These are phyloP conservation scores for Stenichneumon culpator DNA, from an alignment of 2,888 invertebrate genomes.

Conservation along the genomic window DNA sequence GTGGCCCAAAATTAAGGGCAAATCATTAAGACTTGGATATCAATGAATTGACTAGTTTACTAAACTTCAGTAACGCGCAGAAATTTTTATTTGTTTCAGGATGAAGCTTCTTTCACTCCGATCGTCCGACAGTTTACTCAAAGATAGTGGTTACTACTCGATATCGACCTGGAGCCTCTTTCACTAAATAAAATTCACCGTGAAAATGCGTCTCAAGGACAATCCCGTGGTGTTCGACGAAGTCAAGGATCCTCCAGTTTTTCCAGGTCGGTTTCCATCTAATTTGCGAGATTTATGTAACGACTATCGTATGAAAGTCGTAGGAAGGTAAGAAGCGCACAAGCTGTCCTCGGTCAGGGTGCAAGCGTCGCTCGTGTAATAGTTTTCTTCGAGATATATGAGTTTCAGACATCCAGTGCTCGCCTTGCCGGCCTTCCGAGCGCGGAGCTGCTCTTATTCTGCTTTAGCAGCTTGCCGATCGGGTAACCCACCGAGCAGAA, in stretches of 20 bases:
- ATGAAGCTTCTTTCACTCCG: not conserved
- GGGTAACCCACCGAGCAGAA: slow-evolving; percentile 31
- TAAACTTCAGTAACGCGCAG: not conserved
- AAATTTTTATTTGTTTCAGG: not conserved
- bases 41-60: not conserved
- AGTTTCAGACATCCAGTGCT: slow-evolving; percentile 22
- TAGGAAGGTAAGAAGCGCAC: not conserved
- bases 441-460: slow-evolving; percentile 5
- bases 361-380: slow-evolving; percentile 24
- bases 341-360: not conserved
- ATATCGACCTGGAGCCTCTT: not conserved
- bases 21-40: not conserved
- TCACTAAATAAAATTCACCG: not conserved
- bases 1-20: not conserved
- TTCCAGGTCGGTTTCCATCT: slow-evolving; percentile 25
- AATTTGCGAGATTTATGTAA: slow-evolving; percentile 47
- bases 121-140: not conserved
- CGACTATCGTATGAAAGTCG: not conserved
- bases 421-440: not conserved
- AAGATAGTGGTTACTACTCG: not conserved
- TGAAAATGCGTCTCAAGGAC: slow-evolving; percentile 20
- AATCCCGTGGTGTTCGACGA: not conserved
- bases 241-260: not conserved
- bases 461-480: slow-evolving; percentile 15
- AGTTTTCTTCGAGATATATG: slow-evolving; percentile 44